Percentiles rank a stretch among this genome's conserved stretches.
These are phyloP conservation scores for Calyptommatus sinebrachiatus DNA, from an alignment of 2,113 vertebrate genomes.

Conservation along the genomic window DNA sequence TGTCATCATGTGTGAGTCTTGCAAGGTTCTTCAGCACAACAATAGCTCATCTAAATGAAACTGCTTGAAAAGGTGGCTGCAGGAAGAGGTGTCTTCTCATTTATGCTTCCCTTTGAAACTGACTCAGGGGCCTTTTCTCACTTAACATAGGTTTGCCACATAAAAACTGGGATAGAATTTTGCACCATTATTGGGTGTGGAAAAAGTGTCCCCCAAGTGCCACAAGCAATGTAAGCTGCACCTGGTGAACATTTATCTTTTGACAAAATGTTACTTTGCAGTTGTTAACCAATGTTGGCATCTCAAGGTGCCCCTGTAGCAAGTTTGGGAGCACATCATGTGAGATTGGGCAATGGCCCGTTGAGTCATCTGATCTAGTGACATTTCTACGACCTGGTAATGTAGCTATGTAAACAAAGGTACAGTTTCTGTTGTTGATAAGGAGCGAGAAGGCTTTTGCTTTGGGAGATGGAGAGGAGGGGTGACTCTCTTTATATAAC, in stretches of 20 bases:
- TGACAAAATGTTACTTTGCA: too few species aligned
- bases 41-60: not conserved
- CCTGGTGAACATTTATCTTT: too few species aligned
- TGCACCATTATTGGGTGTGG: not conserved
- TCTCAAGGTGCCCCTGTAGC: not conserved
- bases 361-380: slow-evolving; percentile 27
- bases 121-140: not conserved
- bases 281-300: not conserved
- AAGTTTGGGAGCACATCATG: not conserved
- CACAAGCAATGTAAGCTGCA: not conserved
- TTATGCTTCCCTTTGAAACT: not conserved
- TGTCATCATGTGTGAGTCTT: not conserved
- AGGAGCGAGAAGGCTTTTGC: not conserved
- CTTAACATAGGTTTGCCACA: not conserved
- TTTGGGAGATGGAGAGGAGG: not conserved
- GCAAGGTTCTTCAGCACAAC: not conserved
- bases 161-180: too few species aligned
- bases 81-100: not conserved
- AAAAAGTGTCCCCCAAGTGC: not conserved
- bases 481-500: not conserved
- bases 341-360: slow-evolving; percentile 4
- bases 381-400: slow-evolving; percentile 19
- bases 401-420: slow-evolving; percentile 17
- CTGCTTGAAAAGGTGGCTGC: not conserved
- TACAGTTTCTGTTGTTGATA: slow-evolving; percentile 7